Evolutionary conservation across 2,113 vertebrate species (phyloP), one percentile per base, ranked within the genome.

Genomic region (Apus apus): DNA sequence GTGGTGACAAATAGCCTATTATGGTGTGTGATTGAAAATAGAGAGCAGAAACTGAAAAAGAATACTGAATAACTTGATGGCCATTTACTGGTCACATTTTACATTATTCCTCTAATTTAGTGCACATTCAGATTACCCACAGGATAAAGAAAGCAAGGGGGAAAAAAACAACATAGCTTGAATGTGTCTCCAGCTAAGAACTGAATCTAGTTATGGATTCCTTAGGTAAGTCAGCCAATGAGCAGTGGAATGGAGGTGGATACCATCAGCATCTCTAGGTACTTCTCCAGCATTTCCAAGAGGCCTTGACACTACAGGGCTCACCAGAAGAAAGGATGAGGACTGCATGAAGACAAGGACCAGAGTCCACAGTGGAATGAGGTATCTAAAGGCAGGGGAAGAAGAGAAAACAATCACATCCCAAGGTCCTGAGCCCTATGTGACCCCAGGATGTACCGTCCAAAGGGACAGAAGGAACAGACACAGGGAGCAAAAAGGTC

Each of bases 1-100:
- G 65, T 29, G 57, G 86, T 88, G 62, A 95, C 71, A 95, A 96
- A 94, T 70, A 81, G 65, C 80, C 81, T 89, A 86, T 81, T 94
- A 68, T 45, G 29, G 38, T 22, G 81, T 25, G 29, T 53, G 92
- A 95, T 93, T 94, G 92, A 78, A 95, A 66, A 95, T 46, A 79
- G 83, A 83, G 79, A 97, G 77, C 67, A 61, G 45, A 64, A 30
- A 51, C 30, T 70, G 65, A 40, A 54, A 85, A 75, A 90, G 38
- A 87, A 96, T 93, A 64, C 29, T 89, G 83, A 93, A 68, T 34
- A 71, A 93, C 38, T 57, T 3, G 76, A 66, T 89, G 50, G 73
- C 46, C 32, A 32, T 73, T 21, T 85, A 65, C 45, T 54, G 32
- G 19, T 93, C 30, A 5, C 72, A 13, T 92, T 94, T 92, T 81